phyloP scores from a whole-genome alignment of 2,797 vertebrate genomes.

The Coendou prehensilis region DNA sequence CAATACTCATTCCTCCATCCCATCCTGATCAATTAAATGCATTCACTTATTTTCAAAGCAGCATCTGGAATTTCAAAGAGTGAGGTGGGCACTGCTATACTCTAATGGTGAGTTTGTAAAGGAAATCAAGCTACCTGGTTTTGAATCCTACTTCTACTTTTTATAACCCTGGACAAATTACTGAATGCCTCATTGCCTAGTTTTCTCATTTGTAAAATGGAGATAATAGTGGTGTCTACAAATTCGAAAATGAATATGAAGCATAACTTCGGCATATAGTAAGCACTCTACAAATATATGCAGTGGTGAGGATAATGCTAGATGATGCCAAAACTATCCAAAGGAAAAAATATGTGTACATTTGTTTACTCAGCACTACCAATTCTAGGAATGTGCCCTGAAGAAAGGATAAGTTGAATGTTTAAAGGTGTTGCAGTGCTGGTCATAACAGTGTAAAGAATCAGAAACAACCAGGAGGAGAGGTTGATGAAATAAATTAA shows the following conservation, averaged over 20 bases:
- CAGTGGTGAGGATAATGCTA: background rate
- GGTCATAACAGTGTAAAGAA: slow-evolving; percentile 16
- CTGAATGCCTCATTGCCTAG: background rate
- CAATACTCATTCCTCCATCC: background rate
- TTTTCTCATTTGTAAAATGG: slow-evolving; percentile 16
- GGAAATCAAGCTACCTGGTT: background rate
- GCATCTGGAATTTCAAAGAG: background rate
- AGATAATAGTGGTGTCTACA: background rate
- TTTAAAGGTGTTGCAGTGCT: background rate
- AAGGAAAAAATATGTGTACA: background rate
- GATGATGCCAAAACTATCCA: background rate
- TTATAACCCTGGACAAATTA: background rate
- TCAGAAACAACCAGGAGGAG: slow-evolving; percentile 39
- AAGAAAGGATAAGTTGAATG: background rate
- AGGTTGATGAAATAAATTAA: background rate
- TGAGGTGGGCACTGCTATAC: background rate
- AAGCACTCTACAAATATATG: background rate
- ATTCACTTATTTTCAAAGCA: slow-evolving; percentile 23
- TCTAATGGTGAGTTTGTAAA: background rate
- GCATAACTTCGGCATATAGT: background rate
- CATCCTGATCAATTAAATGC: background rate
- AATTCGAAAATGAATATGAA: background rate
- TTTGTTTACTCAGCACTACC: background rate
- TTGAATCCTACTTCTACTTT: background rate
- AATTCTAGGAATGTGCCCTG: slow-evolving; percentile 1